These are phyloP conservation scores for Plotosus lineatus DNA, from an alignment of 2,113 vertebrate species.

Conservation along the genomic window DNA sequence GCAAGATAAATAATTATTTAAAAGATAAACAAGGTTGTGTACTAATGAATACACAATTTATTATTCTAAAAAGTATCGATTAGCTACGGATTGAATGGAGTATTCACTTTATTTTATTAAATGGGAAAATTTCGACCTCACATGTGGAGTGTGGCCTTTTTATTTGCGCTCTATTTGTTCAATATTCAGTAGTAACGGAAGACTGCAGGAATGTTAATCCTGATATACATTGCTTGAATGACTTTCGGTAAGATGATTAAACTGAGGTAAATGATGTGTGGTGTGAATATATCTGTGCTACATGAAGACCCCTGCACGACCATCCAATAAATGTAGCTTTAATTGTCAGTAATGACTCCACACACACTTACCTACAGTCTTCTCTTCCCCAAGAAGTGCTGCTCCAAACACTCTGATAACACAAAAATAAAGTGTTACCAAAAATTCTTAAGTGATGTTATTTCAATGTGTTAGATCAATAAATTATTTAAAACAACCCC, in stretches of 20 bases:
- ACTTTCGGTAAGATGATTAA: not conserved
- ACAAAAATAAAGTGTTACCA: not conserved
- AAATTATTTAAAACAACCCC: not conserved
- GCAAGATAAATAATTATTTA: too few species aligned
- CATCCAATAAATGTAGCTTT: not conserved
- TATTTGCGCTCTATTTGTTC: too few species aligned
- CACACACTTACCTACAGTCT: conserved; percentile 50
- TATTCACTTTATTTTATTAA: not conserved
- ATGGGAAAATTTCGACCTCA: not conserved
- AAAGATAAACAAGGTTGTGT: too few species aligned
- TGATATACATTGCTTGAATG: not conserved
- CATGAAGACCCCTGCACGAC: too few species aligned
- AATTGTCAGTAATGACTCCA: not conserved
- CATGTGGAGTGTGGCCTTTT: not conserved
- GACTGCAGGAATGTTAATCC: not conserved
- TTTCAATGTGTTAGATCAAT: not conserved
- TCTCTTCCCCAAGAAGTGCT: conserved; percentile 60
- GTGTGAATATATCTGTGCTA: not conserved
- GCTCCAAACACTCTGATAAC: conserved; percentile 61
- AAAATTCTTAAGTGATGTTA: not conserved
- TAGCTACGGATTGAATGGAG: not conserved
- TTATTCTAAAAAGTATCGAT: not conserved
- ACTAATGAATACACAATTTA: not conserved
- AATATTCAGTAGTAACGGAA: not conserved
- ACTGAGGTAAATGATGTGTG: not conserved